Base-by-base conservation (phyloP, 2,797 vertebrate genomes). In the Enteromius fasciolatus region DNA sequence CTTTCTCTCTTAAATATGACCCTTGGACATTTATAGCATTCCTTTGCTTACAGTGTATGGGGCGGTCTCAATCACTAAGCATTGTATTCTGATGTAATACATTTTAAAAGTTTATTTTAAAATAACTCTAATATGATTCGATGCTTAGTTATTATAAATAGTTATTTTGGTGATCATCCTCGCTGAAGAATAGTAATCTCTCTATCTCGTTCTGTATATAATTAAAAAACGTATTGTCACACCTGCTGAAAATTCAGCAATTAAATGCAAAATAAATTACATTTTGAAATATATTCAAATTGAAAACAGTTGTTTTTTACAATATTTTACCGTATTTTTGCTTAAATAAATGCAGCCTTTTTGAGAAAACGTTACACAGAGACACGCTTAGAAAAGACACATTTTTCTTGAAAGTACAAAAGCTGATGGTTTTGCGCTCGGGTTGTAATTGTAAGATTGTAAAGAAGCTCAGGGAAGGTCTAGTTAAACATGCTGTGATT, bases 21-120 rank as follows among this genome's bases (percentile, higher is more conserved):
- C 78, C 66, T 63, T 81, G 76, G 83, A 80, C 76, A 63, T 77
- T 74, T 70, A 69, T 61, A 57, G 85, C 76, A 86, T 61, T 78
- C 59, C 78, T 78, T 70, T 70, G 12, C 76, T 79, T 52, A n/a
- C 66, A 57, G 18, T 25, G 11, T 14, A 39, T 33, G 28, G 10
- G 3, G 18, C 28, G 33, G 15, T 61, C 54, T 76, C 15, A 44
- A 44, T 76, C 36, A 61, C 52, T 54, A 76, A 57, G 36, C 36
- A 39, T 28, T 20, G 18, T 73, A 17, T 52, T 73, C 17, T 20
- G 18, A 23, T 36, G 17, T 2, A 50, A 50, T 50, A 48, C 17
- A 48, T 15, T 52, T 20, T 20, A 20, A n/a, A n/a, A n/a, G n/a
- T n/a, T n/a, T n/a, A n/a, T n/a, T n/a, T n/a, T n/a, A n/a, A n/a